Percentiles rank a stretch among this genome's conserved stretches.
These are phyloP conservation scores for Pachyrhynchus sulphureomaculatus DNA, from an alignment of 1,140 invertebrate species.

Conservation along the genomic window DNA sequence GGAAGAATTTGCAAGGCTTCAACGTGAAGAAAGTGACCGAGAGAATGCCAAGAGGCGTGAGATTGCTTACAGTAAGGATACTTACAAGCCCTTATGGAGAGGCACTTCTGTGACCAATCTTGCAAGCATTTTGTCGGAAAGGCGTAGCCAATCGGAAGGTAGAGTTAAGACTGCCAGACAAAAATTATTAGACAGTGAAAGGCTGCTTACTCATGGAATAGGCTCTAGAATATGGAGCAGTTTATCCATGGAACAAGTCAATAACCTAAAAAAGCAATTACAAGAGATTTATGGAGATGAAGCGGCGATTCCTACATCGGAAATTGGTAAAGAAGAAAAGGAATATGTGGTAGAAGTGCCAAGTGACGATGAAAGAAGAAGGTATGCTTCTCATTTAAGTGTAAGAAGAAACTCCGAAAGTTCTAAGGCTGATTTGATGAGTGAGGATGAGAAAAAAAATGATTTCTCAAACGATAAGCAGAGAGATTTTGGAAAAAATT, in stretches of 20 bases:
- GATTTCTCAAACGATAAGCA: constrained; percentile 69
- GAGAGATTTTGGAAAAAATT: constrained; percentile 69
- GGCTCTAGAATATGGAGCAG: constrained; percentile 80
- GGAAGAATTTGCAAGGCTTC: constrained; percentile 65
- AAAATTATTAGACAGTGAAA: constrained; percentile 37
- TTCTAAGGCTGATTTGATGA: constrained; percentile 44
- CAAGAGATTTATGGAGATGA: constrained; percentile 74
- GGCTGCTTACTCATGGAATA: constrained; percentile 59
- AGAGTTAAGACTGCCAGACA: constrained; percentile 35
- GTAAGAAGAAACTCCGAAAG: constrained; percentile 45
- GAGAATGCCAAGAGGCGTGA: constrained; percentile 53
- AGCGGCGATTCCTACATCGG: constrained; percentile 22
- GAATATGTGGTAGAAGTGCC: constrained; percentile 39
- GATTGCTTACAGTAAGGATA: constrained; percentile 60
- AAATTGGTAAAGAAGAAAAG: not conserved
- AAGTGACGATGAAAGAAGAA: constrained; percentile 12
- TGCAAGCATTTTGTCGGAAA: constrained; percentile 65
- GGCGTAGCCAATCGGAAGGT: constrained; percentile 47
- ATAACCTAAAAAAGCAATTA: constrained; percentile 75
- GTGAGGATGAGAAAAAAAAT: constrained; percentile 72
- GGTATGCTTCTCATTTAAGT: constrained; percentile 28
- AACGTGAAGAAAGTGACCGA: constrained; percentile 51
- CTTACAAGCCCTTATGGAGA: constrained; percentile 79
- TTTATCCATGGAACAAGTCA: constrained; percentile 80
- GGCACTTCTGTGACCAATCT: constrained; percentile 78